These are phyloP conservation scores for Hemibagrus wyckioides DNA, from an alignment of 2,113 vertebrate genomes.

Conservation along the genomic window DNA sequence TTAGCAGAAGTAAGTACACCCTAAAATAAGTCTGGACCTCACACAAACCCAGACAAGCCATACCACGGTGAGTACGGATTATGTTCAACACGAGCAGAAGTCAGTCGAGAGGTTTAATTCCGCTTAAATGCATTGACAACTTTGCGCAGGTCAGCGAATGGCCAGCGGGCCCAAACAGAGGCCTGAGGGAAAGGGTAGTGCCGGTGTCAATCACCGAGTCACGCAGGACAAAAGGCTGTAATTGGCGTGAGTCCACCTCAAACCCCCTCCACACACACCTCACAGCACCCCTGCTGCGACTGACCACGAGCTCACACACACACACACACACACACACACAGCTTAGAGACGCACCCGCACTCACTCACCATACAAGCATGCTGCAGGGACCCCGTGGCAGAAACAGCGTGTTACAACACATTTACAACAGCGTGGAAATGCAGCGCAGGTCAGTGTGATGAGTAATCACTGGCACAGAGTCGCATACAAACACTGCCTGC, in stretches of 20 bases:
- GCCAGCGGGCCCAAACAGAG: conserved; percentile 79
- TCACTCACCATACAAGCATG: conserved; percentile 77
- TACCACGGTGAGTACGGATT: neutral
- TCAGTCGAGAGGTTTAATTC: conserved; percentile 71
- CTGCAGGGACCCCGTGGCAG: conserved; percentile 82
- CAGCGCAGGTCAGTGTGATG: conserved; percentile 81
- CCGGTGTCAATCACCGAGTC: conserved; percentile 83
- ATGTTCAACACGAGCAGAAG: conserved; percentile 54
- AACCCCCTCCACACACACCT: conserved; percentile 68
- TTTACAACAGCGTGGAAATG: conserved; percentile 90
- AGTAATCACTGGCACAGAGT: conserved; percentile 62
- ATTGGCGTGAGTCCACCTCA: conserved; percentile 89
- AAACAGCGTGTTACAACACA: conserved; percentile 87
- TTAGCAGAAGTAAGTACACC: neutral
- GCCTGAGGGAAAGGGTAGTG: conserved; percentile 84
- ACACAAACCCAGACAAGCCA: neutral
- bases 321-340: conserved; percentile 63
- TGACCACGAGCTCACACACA: conserved; percentile 85
- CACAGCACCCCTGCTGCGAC: conserved; percentile 67
- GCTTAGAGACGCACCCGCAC: conserved; percentile 32
- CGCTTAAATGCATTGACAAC: conserved; percentile 73
- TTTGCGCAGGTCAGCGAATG: conserved; percentile 83
- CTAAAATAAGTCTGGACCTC: neutral
- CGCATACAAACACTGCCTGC: neutral
- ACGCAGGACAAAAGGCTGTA: conserved; percentile 79